Conservation (phyloP, 2,888 invertebrate species). For the Bellardia bayeri region DNA sequence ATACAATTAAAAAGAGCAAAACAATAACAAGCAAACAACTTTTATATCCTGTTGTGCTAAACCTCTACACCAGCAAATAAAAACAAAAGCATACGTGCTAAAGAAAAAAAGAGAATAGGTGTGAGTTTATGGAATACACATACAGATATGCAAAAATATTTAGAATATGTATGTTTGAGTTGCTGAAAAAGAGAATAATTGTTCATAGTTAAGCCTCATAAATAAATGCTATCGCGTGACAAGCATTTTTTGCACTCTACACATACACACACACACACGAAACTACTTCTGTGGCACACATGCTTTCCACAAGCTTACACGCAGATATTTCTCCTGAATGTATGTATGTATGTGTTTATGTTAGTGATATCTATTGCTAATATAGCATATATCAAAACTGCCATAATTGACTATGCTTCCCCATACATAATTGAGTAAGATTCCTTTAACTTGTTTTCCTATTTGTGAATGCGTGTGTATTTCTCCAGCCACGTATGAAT, state of each 20-base stretch:
- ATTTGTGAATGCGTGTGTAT: background rate
- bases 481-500: background rate
- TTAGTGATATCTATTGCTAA: conserved; percentile 5
- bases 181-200: conserved; percentile 52
- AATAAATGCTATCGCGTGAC: conserved; percentile 69
- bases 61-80: background rate
- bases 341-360: background rate
- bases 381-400: conserved; percentile 58
- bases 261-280: background rate
- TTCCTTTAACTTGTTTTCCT: conserved; percentile 10
- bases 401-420: conserved; percentile 66
- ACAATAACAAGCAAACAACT: conserved; percentile 20
- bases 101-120: background rate
- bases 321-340: background rate
- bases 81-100: background rate
- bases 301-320: background rate
- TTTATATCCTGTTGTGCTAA: conserved; percentile 1
- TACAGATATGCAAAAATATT: no score
- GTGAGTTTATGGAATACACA: no score
- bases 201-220: conserved; percentile 65
- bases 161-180: background rate
- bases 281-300: conserved; percentile 19
- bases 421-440: conserved; percentile 58
- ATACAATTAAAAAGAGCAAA: conserved; percentile 6
- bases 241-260: conserved; percentile 36